Percentiles rank a stretch among this genome's conserved stretches.
Conservation (phyloP, 2,113 vertebrate genomes). For the Laticauda laticaudata region DNA sequence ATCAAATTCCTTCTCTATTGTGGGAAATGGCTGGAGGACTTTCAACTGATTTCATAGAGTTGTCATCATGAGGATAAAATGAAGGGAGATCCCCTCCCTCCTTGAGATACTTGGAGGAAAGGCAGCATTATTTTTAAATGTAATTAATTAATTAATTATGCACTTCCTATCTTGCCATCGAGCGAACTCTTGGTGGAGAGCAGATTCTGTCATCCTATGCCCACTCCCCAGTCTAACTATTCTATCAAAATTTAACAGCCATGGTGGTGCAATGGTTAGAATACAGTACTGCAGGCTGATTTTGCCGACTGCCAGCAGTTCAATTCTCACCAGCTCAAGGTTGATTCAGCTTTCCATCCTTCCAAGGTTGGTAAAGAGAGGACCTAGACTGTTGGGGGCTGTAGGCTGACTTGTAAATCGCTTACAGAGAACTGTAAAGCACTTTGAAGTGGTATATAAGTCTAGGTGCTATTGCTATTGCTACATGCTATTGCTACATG, state of each 20-base stretch:
- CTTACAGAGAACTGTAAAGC: neutral
- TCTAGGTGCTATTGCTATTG: neutral
- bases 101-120: neutral
- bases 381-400: neutral
- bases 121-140: neutral
- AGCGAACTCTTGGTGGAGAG: neutral
- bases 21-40: too few relatives aligned
- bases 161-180: too few relatives aligned
- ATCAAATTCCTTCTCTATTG: too few relatives aligned
- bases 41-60: too few relatives aligned
- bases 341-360: neutral
- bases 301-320: neutral
- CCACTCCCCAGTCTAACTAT: neutral
- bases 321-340: neutral
- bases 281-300: neutral
- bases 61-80: too few relatives aligned
- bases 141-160: too few relatives aligned
- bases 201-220: neutral
- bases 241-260: slow-evolving; percentile 6
- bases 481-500: too few relatives aligned
- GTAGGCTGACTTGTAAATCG: neutral
- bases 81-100: too few relatives aligned
- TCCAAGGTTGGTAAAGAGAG: neutral
- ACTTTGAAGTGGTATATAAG: neutral
- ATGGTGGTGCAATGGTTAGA: neutral